These are phyloP conservation scores for Parotia lawesii DNA, from an alignment of 2,113 vertebrate species.

Conservation along the genomic window DNA sequence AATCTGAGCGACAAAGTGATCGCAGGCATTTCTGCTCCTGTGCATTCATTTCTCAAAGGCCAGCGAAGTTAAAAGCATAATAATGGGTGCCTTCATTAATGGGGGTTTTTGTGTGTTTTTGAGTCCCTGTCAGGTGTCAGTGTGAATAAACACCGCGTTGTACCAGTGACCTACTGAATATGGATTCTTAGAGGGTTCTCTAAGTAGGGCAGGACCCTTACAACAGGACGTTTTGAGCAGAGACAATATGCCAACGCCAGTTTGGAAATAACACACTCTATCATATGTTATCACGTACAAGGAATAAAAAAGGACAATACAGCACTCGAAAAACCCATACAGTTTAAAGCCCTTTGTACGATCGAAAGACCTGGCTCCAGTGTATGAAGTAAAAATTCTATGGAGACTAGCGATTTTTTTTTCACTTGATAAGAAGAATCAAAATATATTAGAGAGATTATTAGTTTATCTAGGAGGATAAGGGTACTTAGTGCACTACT, in stretches of 20 bases:
- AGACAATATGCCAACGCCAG: neutral
- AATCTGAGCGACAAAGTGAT: neutral
- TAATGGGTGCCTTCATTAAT: neutral
- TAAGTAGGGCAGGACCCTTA: neutral
- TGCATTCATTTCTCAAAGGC: neutral
- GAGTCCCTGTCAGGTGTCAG: neutral
- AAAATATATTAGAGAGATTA: neutral
- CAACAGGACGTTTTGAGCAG: neutral
- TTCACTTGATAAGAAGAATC: neutral
- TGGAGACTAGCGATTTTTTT: neutral
- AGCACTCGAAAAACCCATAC: neutral
- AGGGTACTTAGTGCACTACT: neutral
- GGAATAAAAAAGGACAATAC: neutral
- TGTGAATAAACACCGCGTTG: neutral
- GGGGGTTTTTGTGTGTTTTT: rapidly evolving
- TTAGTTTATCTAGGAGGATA: neutral
- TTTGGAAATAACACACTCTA: neutral
- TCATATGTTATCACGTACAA: neutral
- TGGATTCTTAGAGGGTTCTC: neutral
- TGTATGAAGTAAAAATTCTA: neutral
- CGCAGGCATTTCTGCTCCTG: neutral
- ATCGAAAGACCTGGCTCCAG: neutral
- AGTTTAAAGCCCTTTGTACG: neutral
- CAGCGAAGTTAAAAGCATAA: neutral
- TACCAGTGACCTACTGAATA: neutral